These are phyloP conservation scores for Matsumyia berberina DNA, from an alignment of 2,888 invertebrate genomes.

Conservation along the genomic window DNA sequence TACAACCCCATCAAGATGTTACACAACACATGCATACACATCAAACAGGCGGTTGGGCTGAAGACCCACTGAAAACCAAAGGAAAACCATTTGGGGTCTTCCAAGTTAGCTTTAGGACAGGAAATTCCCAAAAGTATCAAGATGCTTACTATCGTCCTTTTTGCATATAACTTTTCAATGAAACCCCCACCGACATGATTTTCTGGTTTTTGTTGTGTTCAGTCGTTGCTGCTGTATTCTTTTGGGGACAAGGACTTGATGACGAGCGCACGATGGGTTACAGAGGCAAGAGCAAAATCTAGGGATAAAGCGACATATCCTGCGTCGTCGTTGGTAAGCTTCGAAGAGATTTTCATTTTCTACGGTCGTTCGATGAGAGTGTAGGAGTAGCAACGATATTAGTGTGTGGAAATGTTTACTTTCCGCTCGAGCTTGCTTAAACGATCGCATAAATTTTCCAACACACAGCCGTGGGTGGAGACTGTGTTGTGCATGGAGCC, in stretches of 20 bases:
- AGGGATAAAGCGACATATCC: constrained; percentile 13
- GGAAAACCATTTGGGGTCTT: constrained; percentile 69
- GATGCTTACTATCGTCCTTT: constrained; percentile 56
- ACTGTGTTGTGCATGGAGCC: constrained; percentile 13
- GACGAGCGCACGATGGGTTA: constrained; percentile 4
- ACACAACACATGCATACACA: constrained; percentile 22
- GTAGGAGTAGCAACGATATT: constrained; percentile 27
- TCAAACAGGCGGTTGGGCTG: neutral
- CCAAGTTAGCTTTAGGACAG: constrained; percentile 66
- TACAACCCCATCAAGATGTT: constrained; percentile 69
- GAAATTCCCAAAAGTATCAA: constrained; percentile 66
- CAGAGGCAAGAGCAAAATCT: constrained; percentile 9
- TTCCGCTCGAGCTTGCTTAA: constrained; percentile 62
- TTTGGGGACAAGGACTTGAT: constrained; percentile 14
- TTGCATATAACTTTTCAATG: constrained; percentile 67
- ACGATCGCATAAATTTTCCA: constrained; percentile 58
- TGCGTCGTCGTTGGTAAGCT: constrained; percentile 4
- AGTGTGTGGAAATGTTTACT: constrained; percentile 55
- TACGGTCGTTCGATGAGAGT: neutral
- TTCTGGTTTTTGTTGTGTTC: constrained; percentile 18
- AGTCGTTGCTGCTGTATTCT: constrained; percentile 10
- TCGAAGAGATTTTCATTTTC: constrained; percentile 27
- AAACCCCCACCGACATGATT: constrained; percentile 50
- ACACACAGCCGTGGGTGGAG: constrained; percentile 29
- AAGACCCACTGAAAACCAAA: constrained; percentile 30